A percentile compares a stretch with the other conserved stretches of the same genome.
phyloP scores from a whole-genome alignment of 1,140 invertebrate genomes.

The Bombus waltoni region DNA sequence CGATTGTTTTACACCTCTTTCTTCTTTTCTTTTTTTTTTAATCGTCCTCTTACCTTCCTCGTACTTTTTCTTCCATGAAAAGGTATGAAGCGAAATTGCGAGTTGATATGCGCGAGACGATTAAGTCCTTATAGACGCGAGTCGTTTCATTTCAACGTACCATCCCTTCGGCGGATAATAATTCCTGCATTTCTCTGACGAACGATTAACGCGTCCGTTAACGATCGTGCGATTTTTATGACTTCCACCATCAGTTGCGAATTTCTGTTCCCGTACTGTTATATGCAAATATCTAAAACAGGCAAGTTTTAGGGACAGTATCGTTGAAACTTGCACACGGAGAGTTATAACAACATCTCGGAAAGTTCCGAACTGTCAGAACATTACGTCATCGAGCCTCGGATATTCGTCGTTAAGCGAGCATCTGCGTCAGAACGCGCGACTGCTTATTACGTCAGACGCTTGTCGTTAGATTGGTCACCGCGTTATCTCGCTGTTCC shows the following conservation, averaged over 20 bases:
- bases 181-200: too few species aligned
- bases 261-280: too few species aligned
- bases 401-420: constrained; percentile 33
- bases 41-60: background rate
- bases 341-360: constrained; percentile 27
- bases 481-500: background rate
- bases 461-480: background rate
- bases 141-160: background rate
- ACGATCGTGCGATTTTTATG: too few species aligned
- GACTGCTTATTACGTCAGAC: constrained; percentile 21
- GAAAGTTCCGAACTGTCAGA: constrained; percentile 18
- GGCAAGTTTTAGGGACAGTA: background rate
- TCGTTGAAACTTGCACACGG: background rate
- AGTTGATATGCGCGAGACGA: background rate
- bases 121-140: background rate
- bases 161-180: background rate
- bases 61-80: background rate
- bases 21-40: too few species aligned
- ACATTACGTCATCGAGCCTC: constrained; percentile 32
- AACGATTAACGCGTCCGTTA: too few species aligned
- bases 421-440: constrained; percentile 29
- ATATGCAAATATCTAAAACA: background rate
- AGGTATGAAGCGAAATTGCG: background rate
- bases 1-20: background rate
- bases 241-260: too few species aligned